These are phyloP conservation scores for Drosophila pectinifera DNA, from an alignment of 1,140 invertebrate species.

Conservation along the genomic window DNA sequence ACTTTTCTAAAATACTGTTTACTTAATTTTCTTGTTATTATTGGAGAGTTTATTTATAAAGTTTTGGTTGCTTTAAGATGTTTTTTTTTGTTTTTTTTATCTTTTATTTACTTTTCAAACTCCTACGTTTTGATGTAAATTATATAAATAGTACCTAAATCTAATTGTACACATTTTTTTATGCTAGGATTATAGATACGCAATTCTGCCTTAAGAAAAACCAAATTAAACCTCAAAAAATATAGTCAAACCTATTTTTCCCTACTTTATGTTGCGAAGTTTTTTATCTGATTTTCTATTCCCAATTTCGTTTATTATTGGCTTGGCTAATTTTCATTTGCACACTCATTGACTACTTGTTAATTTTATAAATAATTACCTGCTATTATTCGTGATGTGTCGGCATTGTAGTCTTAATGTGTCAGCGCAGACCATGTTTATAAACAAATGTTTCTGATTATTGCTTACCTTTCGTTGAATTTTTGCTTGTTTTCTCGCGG, in stretches of 20 bases:
- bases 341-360: constrained; percentile 17
- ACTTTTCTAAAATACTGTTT: background rate
- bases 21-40: background rate
- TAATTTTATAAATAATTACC: constrained; percentile 17
- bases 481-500: background rate
- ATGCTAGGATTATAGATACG: no score
- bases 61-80: background rate
- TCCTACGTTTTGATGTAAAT: background rate
- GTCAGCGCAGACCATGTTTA: constrained; percentile 24
- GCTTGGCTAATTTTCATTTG: background rate
- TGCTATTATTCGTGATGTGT: constrained; percentile 8
- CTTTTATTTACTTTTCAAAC: background rate
- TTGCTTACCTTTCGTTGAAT: constrained; percentile 8
- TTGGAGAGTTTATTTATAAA: background rate
- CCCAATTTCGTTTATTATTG: background rate
- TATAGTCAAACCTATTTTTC: background rate
- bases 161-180: no score
- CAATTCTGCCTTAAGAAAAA: no score
- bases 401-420: constrained; percentile 10
- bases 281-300: background rate
- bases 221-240: no score
- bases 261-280: background rate
- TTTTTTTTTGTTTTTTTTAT: background rate
- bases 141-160: background rate
- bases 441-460: constrained; percentile 12